Evolutionary conservation across 2,797 vertebrate species (phyloP).

Genomic region (Epinephelus awoara): DNA sequence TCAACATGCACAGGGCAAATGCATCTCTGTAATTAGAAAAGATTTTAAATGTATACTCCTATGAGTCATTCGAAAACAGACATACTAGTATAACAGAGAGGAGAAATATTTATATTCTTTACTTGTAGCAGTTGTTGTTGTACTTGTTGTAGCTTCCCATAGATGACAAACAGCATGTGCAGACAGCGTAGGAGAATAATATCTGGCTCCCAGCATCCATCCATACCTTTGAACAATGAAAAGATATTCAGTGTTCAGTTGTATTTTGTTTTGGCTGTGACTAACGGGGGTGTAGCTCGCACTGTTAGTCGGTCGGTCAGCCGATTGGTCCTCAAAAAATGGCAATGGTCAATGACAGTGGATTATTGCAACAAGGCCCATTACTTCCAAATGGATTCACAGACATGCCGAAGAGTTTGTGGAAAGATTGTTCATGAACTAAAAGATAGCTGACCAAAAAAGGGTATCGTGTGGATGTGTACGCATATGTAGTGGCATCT

Average conservation of each 20-base stretch:
- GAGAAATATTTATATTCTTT: not conserved
- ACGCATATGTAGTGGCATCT: no score
- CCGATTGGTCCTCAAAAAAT: no score
- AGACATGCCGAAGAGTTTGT: no score
- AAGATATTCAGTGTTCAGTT: not conserved
- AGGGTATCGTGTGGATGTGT: no score
- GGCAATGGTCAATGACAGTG: no score
- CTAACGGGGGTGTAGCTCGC: no score
- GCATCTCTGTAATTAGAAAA: conserved; percentile 84
- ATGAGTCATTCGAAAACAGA: conserved; percentile 16
- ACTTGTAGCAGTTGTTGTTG: conserved; percentile 83
- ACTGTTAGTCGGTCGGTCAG: no score
- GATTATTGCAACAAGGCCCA: no score
- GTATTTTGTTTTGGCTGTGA: no score
- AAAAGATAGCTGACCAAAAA: no score
- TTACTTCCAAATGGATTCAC: no score
- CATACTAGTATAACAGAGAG: not conserved
- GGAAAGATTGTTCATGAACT: no score
- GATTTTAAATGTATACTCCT: not conserved
- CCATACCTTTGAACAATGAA: conserved; percentile 73
- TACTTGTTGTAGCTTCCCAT: conserved; percentile 83
- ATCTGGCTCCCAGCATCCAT: conserved; percentile 84
- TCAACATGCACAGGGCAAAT: conserved; percentile 89
- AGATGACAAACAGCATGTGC: conserved; percentile 69
- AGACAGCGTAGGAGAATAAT: conserved; percentile 80